Percentiles rank a stretch among this genome's conserved stretches.
Conservation (phyloP, 2,888 invertebrate genomes). For the Noctua comes region DNA sequence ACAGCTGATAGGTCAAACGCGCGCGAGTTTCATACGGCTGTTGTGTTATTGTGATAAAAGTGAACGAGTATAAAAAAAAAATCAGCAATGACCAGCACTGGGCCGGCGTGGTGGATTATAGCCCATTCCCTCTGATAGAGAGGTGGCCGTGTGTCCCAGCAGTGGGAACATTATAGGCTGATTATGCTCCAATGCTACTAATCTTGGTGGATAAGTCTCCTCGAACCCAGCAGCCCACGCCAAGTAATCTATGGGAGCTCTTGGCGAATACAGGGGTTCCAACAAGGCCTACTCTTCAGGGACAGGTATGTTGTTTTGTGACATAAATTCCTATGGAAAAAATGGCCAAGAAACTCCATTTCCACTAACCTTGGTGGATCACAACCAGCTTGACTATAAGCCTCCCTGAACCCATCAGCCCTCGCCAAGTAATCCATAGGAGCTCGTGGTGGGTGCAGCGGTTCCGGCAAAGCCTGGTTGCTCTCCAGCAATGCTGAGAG, state of each 20-base stretch:
- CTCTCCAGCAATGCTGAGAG: constrained; percentile 91
- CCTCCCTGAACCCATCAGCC: constrained; percentile 91
- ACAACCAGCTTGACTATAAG: constrained; percentile 92
- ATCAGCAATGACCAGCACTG: too few relatives aligned
- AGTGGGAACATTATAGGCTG: too few relatives aligned
- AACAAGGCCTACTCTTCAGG: too few relatives aligned
- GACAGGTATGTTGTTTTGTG: too few relatives aligned
- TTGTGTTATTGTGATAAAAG: too few relatives aligned
- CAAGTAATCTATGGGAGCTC: constrained; percentile 71
- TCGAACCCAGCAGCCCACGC: constrained; percentile 78
- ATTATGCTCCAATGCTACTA: background rate
- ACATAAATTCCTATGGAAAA: too few relatives aligned
- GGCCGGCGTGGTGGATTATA: too few relatives aligned
- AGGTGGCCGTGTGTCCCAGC: too few relatives aligned
- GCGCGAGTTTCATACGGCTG: too few relatives aligned
- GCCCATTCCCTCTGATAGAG: too few relatives aligned
- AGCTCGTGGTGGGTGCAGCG: constrained; percentile 90
- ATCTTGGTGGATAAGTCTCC: constrained; percentile 92
- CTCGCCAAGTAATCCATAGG: constrained; percentile 92
- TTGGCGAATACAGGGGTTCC: constrained; percentile 77
- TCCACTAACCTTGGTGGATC: constrained; percentile 90
- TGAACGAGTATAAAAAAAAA: too few relatives aligned
- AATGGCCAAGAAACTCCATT: background rate
- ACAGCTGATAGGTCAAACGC: too few relatives aligned
- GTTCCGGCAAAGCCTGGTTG: constrained; percentile 88